Conservation (phyloP, 2,113 vertebrate species). For the Hyaena hyaena region DNA sequence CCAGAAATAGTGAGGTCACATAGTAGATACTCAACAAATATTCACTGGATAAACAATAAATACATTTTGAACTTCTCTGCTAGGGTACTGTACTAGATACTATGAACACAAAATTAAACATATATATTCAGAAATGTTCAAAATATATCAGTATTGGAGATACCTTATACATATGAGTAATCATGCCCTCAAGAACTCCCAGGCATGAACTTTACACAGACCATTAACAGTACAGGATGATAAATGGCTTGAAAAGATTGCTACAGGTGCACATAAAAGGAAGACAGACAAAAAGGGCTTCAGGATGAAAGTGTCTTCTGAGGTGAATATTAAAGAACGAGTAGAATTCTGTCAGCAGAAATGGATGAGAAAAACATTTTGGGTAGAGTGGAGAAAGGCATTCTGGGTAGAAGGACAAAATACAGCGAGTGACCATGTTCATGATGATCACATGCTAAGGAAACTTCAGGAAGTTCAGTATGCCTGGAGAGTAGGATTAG, state of each 20-base stretch:
- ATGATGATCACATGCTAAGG: neutral
- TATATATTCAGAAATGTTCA: neutral
- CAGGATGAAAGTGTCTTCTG: neutral
- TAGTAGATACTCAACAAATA: neutral
- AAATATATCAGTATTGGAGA: neutral
- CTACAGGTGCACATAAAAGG: neutral
- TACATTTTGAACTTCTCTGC: neutral
- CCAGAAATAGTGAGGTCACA: neutral
- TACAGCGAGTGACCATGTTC: neutral
- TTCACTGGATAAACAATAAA: neutral
- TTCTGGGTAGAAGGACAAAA: neutral
- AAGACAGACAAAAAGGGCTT: neutral
- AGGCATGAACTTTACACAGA: neutral
- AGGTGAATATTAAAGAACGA: neutral
- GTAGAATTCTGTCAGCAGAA: neutral
- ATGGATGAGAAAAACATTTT: neutral
- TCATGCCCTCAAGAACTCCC: neutral
- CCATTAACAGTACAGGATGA: neutral
- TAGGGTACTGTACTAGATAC: neutral
- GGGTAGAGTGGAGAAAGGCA: neutral
- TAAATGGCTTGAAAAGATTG: neutral
- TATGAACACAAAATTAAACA: neutral
- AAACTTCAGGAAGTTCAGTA: neutral
- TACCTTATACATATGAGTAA: neutral
- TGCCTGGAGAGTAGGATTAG: neutral